Evolutionary conservation across 2,888 invertebrate genomes (phyloP).

Genomic region (Gibbula magus): DNA sequence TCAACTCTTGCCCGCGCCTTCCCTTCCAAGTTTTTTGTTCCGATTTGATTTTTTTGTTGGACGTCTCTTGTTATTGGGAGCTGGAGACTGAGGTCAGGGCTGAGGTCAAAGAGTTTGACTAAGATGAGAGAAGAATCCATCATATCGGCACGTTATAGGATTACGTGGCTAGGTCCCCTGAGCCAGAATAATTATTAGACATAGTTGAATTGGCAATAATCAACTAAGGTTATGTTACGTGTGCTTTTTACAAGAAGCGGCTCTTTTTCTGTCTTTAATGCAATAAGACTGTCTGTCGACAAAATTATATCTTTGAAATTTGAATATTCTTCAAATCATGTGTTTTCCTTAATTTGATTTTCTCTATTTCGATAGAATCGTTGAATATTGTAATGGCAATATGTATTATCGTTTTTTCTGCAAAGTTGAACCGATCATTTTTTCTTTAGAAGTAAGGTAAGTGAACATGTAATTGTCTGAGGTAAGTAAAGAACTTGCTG

Average conservation of each 20-base stretch:
- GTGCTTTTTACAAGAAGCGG: not conserved
- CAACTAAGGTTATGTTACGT: not conserved
- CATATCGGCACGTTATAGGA: not conserved
- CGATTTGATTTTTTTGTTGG: slow-evolving; percentile 5
- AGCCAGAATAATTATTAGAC: slow-evolving; percentile 22
- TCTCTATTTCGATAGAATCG: not conserved
- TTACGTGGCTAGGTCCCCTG: not conserved
- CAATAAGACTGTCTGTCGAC: slow-evolving; percentile 20
- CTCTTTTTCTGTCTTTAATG: slow-evolving; percentile 15
- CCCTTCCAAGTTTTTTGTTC: not conserved
- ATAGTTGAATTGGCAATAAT: slow-evolving; percentile 3
- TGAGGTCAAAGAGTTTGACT: slow-evolving; percentile 7
- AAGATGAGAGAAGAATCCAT: not conserved
- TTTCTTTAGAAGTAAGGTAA: too few species aligned
- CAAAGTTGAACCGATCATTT: not conserved
- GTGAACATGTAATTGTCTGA: too few species aligned
- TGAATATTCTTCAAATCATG: slow-evolving; percentile 22
- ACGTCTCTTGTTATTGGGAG: not conserved
- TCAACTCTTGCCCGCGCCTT: slow-evolving; percentile 11
- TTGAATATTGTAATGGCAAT: slow-evolving; percentile 3
- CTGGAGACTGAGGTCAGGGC: not conserved
- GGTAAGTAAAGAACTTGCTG: too few species aligned
- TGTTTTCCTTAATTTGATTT: slow-evolving; percentile 19
- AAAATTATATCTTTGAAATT: slow-evolving; percentile 23
- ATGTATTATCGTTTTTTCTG: slow-evolving; percentile 8